Base-by-base conservation (phyloP, 1,140 invertebrate species). In the Apocrypta bakeri region DNA sequence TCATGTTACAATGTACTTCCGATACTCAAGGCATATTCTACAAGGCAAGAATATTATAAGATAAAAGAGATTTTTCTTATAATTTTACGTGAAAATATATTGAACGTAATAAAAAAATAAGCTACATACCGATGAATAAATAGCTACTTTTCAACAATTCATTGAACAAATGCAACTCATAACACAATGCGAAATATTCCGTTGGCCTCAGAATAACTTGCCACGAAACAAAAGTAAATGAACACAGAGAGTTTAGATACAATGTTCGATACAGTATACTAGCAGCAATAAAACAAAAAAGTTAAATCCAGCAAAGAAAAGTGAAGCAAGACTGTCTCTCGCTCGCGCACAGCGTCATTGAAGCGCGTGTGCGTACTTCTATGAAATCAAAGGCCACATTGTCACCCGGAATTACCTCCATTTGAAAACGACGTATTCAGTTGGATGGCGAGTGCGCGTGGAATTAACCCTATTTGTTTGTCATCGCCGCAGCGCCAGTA, bases 371-470 rank as follows among this genome's bases (percentile, higher is more conserved):
- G 37, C 33, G 63, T 56, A 86, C 87, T 87, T 89, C 90, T 91
- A 89, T 90, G 90, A 91, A 92, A 92, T 92, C 90, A 92, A 92
- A 91, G 90, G 89, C 90, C 90, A 88, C 90, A 92, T 92, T 92
- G 91, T 92, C 90, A 90, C 88, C 88, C 88, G 87, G 88, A 92
- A 92, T 91, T 92, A 90, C 90, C 90, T 91, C 90, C 88, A 91
- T 91, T 91, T 88, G 91, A 88, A 92, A 92, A 91, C 90, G 90
- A 91, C 87, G 90, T 90, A 92, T 92, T 92, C 90, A 92, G 86
- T 85, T 85, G 86, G 86, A 85, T 88, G n/a, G 85, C 83, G 81
- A 84, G 85, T 83, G 82, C 86, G 87, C 90, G 88, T 91, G 86
- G 88, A 92, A 92, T 92, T 91, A 92, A 91, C 90, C 88, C 89